These are phyloP conservation scores for Carapus acus DNA, from an alignment of 2,797 vertebrate species.

Conservation along the genomic window DNA sequence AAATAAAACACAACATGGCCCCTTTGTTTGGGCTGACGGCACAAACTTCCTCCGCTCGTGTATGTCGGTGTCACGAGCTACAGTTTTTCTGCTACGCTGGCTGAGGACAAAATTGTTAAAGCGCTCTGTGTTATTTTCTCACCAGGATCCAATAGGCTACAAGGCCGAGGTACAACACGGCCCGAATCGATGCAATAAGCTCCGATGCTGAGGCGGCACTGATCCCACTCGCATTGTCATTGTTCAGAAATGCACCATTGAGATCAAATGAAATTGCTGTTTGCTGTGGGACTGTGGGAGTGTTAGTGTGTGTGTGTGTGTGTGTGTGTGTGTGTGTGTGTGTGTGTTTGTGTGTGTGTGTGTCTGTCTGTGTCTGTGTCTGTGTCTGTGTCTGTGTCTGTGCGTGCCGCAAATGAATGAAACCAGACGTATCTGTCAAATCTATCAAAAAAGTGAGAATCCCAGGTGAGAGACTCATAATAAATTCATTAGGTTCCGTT, in stretches of 20 bases:
- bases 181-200: conserved; percentile 38
- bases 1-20: not conserved
- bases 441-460: conserved; percentile 12
- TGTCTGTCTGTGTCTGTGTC: too few species aligned
- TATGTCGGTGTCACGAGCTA: conserved; percentile 4
- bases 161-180: conserved; percentile 14
- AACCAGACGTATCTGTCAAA: conserved; percentile 28
- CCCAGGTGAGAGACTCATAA: conserved; percentile 27
- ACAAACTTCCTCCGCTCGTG: not conserved
- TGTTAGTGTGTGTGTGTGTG: too few species aligned
- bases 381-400: too few species aligned
- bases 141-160: conserved; percentile 14
- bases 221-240: conserved; percentile 28
- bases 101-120: conserved; percentile 19
- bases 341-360: too few species aligned
- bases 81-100: not conserved
- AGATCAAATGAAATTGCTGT: conserved; percentile 35
- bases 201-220: conserved; percentile 22
- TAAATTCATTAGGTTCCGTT: conserved; percentile 33
- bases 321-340: too few species aligned
- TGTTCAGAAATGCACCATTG: conserved; percentile 34
- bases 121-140: conserved; percentile 8
- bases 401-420: conserved; percentile 34
- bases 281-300: conserved; percentile 22
- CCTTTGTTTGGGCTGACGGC: conserved; percentile 2